Evolutionary conservation across 1,140 invertebrate genomes (phyloP), one percentile per base, ranked within the genome.

Genomic region (Drosophila ficusphila): DNA sequence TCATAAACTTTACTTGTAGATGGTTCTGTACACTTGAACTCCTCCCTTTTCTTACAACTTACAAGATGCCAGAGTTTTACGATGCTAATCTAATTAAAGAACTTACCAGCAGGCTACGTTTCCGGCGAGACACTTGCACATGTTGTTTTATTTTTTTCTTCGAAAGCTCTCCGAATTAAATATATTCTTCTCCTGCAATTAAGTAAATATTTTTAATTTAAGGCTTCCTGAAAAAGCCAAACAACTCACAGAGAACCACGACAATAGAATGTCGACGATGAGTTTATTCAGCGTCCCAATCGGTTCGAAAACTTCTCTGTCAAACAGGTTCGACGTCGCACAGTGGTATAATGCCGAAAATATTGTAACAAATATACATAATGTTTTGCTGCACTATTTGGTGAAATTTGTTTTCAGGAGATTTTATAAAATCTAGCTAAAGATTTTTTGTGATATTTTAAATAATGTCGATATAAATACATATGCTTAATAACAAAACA

Each of bases 101-200:
- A 79, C 86, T 90, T 64, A 90, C 86, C 86, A 90, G 44, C 86
- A 90, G 36, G 81, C 86, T 25, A 90, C 70, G 12, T 90, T 90
- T 48, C 77, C 86, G 52, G 79, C 74, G 3, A 90, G 56, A 46
- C 86, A 90, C 57, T 90, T 90, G 65, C 86, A 90, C 86, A 90
- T 90, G 39, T 76, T 79, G 56, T 4, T 16, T 1, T 12, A 12
- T 14, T 57, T 48, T 16, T 36, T 51, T 48, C 4, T 57, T 39
- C 5, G 25, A 48, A 48, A 25, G n/a, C 38, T 62, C 41, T n/a
- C 12, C 39, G 39, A 14, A 23, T 8, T 44, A 44, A 21, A 44
- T 51, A 8, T 46, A 33, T 48, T 23, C 18, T 31, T 48, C 11
- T 14, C 31, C 68, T 60, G 46, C 7, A 71, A 51, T 34, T 60